Evolutionary conservation across 1,140 invertebrate genomes (phyloP), one percentile per base, ranked within the genome.

Genomic region (Prorops nasuta): DNA sequence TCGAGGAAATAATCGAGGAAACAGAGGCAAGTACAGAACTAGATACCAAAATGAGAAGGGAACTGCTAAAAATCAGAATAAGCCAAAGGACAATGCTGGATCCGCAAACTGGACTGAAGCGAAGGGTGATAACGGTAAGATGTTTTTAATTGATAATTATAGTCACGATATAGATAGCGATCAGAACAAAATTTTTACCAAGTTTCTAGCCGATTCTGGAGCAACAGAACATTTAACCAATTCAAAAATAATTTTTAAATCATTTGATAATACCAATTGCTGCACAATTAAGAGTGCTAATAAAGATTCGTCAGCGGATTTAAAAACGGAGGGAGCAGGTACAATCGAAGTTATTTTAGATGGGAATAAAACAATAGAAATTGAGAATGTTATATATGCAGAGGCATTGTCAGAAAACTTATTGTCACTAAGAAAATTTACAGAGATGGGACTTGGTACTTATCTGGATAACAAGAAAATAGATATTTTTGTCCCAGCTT

Each of bases 401-500:
- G 14, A 44, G 22, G 34, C 19, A 2, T 34, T 44, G 8, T 10
- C 31, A 18, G 37, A 43, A 38, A 51, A 51, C 24, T 21, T 51
- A 3, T 34, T 37, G 31, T 56, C 48, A 3, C 14, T 56, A 21
- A 36, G 54, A 20, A 51, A 56, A 40, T 56, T 56, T 35, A 48
- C 41, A 22, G 54, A 51, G 10, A 50, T 51, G 49, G 49, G 49
- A 10, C 22, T 56, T 0, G 21, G 15, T 12, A 56, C 51, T 34
- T 56, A 56, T 17, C 31, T 48, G 21, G 48, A 51, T 18, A 36
- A 51, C n/a, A 14, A 43, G 18, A 1, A 39, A 35, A 56, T 56
- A 4, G 35, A 56, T 34, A 51, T 56, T 24, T 56, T 56, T 39
- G 54, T 51, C 37, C 54, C 49, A 2, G 40, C 10, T 3, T 49